Evolutionary conservation across 92 coral and sea anemone species (phyloP).

Genomic region (Porites divaricata): DNA sequence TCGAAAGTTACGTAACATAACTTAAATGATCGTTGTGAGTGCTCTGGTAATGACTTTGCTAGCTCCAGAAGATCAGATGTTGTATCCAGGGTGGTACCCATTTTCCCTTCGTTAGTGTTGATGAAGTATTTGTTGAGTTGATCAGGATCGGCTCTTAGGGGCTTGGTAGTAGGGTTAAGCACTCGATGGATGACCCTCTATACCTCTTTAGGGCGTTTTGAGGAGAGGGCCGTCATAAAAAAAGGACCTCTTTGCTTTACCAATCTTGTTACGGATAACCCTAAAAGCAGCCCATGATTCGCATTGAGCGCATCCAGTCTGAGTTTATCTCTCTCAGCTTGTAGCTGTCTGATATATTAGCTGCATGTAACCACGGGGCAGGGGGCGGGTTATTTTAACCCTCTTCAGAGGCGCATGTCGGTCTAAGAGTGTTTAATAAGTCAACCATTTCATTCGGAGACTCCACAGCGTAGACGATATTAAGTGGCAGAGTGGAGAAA

Average conservation of each 20-base stretch:
- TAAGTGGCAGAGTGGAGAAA: constrained; percentile 49
- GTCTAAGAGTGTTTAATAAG: constrained; percentile 40
- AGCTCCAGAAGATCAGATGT: constrained; percentile 19
- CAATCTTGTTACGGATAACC: constrained; percentile 51
- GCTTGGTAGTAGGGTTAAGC: constrained; percentile 61
- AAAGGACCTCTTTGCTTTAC: constrained; percentile 52
- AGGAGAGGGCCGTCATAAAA: constrained; percentile 47
- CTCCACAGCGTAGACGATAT: constrained; percentile 57
- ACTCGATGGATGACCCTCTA: constrained; percentile 66
- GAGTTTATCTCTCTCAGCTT: constrained; percentile 45
- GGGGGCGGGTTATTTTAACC: constrained; percentile 70
- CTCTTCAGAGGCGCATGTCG: constrained; percentile 62
- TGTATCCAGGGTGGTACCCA: constrained; percentile 18
- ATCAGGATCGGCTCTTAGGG: constrained; percentile 45
- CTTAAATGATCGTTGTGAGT: background rate
- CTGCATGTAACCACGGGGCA: constrained; percentile 64
- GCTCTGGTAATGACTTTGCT: constrained; percentile 15
- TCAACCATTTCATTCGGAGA: constrained; percentile 49
- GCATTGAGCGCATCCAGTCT: constrained; percentile 31
- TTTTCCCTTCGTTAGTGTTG: background rate
- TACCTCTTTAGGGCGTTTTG: constrained; percentile 65
- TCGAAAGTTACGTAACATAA: constrained; percentile 14
- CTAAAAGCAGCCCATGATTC: constrained; percentile 64
- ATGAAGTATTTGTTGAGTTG: background rate
- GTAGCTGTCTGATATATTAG: constrained; percentile 50